Percentiles rank a stretch among this genome's conserved stretches.
These are phyloP conservation scores for Polydrusus pterygomalis DNA, from an alignment of 2,888 invertebrate species.

Conservation along the genomic window DNA sequence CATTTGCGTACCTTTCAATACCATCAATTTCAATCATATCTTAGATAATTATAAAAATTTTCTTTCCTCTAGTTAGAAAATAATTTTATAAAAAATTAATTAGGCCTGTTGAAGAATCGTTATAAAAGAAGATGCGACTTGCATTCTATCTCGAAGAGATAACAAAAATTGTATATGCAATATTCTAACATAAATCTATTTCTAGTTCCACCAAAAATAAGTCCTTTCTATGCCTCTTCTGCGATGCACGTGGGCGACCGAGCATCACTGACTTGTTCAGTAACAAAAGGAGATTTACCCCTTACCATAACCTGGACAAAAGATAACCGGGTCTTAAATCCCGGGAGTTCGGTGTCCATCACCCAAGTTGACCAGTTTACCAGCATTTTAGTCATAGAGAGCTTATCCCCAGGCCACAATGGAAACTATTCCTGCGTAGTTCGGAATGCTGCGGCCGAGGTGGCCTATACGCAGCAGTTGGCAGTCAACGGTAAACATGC, in stretches of 20 bases:
- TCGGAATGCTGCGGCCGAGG: constrained; percentile 82
- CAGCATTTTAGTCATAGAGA: constrained; percentile 85
- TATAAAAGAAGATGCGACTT: too few relatives aligned
- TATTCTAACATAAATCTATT: constrained; percentile 63
- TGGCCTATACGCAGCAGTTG: constrained; percentile 83
- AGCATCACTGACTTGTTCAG: constrained; percentile 83
- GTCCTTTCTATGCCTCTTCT: constrained; percentile 82
- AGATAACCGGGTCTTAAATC: constrained; percentile 80
- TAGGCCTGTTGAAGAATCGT: too few relatives aligned
- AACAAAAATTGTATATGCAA: constrained; percentile 9
- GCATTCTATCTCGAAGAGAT: too few relatives aligned
- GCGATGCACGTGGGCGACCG: constrained; percentile 84
- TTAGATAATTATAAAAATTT: too few relatives aligned
- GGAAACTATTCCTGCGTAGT: constrained; percentile 87
- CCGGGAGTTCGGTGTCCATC: constrained; percentile 78
- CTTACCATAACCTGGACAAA: constrained; percentile 86
- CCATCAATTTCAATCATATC: too few relatives aligned
- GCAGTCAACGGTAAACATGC: constrained; percentile 83
- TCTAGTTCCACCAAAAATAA: constrained; percentile 86
- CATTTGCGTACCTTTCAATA: too few relatives aligned
- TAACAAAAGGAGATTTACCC: constrained; percentile 85
- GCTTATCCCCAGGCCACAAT: constrained; percentile 83
- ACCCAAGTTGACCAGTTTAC: constrained; percentile 85
- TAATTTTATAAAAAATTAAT: too few relatives aligned
- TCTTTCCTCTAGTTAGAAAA: too few relatives aligned